Base-by-base conservation (phyloP, 2,113 vertebrate genomes). In the Trematomus loennbergii region DNA sequence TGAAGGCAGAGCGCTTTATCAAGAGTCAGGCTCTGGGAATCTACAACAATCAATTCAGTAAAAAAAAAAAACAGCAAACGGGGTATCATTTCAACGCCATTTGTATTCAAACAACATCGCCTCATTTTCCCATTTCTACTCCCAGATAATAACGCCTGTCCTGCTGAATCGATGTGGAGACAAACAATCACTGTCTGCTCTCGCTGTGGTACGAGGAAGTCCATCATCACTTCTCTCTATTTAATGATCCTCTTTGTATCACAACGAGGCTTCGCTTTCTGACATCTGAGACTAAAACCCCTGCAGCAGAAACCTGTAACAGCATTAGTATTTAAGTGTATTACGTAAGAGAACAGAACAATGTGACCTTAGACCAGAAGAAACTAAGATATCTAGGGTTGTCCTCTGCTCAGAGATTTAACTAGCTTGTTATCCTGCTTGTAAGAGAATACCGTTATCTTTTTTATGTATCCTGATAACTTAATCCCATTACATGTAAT, bases 201-300 rank as follows among this genome's bases (percentile, higher is more conserved):
- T 65, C 40, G 55, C 66, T 59, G 25, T 75, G 36, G 65, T 76
- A 40, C 68, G 17, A 61, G 71, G 68, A 73, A 84, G 84, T 80
- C 75, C 73, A 82, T 94, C 90, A 86, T 87, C 77, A 25, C 83
- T 73, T 70, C 62, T 46, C 67, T 72, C 75, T 87, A 86, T 92
- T 92, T 91, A 92, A 93, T 94, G 90, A 91, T 83, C 84, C 65
- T 15, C 61, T 43, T 75, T 64, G 87, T 82, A 79, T 90, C 88
- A 83, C 75, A 80, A 85, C 68, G 61, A 80, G 67, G 81, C 72
- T 93, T 88, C 46, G 15, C 91, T 94, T 93, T 90, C 91, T 69
- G 61, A 71, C 78, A 93, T 87, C 86, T 66, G 87, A 93, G 68
- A 40, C 82, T 82, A 72, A 85, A 86, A 75, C 81, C 82, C 85